Conservation (phyloP, 2,113 vertebrate species). For the Hyperoodon ampullatus region DNA sequence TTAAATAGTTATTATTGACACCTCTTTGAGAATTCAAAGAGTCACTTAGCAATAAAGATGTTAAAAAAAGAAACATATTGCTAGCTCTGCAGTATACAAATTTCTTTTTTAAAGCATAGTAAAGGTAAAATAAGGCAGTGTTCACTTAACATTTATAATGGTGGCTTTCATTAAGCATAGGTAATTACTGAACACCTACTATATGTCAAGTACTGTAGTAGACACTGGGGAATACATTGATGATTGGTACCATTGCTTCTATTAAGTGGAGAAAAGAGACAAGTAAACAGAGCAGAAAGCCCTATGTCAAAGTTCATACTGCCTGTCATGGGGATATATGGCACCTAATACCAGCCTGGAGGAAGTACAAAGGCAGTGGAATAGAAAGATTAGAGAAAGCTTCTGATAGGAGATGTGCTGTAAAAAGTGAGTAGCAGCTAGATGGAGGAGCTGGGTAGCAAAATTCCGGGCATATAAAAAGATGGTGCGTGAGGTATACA, state of each 20-base stretch:
- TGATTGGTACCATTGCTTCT: background rate
- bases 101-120: background rate
- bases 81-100: background rate
- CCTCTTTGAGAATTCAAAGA: background rate
- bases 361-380: rapidly evolving
- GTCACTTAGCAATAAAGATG: background rate
- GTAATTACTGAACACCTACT: background rate
- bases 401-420: rapidly evolving
- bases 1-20: background rate
- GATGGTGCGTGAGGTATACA: rapidly evolving
- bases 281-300: background rate
- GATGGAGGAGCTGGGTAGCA: background rate
- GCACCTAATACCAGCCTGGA: rapidly evolving
- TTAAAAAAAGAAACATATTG: background rate
- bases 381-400: background rate
- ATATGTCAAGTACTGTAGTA: background rate
- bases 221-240: background rate
- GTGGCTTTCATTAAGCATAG: background rate
- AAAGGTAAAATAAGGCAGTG: background rate
- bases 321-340: rapidly evolving
- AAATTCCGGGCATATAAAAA: background rate
- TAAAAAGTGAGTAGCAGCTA: background rate
- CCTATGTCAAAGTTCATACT: background rate
- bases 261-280: background rate
- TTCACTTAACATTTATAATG: background rate